phyloP scores from a whole-genome alignment of 1,140 invertebrate species.

The Drosophila mauritiana region DNA sequence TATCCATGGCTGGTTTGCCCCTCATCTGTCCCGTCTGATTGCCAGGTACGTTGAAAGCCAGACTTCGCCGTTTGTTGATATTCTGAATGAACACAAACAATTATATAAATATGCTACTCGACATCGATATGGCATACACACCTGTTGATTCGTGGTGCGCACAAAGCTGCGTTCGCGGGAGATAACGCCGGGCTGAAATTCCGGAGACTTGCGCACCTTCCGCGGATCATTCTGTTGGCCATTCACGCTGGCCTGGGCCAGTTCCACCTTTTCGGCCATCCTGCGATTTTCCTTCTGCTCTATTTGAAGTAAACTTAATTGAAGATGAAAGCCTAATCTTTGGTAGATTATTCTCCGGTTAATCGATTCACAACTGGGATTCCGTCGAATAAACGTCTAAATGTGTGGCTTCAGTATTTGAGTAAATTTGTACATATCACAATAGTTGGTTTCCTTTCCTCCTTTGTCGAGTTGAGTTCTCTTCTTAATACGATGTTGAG shows the following conservation, averaged over 20 bases:
- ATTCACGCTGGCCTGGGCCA: constrained; percentile 59
- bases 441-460: constrained; percentile 59
- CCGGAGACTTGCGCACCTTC: constrained; percentile 80
- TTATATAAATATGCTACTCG: constrained; percentile 19
- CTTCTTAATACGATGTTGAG: constrained; percentile 68
- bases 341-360: constrained; percentile 54
- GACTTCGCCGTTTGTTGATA: constrained; percentile 82
- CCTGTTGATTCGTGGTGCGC: constrained; percentile 86
- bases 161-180: constrained; percentile 87
- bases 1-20: constrained; percentile 93
- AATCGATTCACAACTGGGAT: constrained; percentile 32
- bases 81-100: constrained; percentile 51
- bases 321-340: constrained; percentile 68
- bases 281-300: constrained; percentile 37
- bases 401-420: constrained; percentile 73
- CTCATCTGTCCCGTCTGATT: constrained; percentile 81
- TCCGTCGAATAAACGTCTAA: constrained; percentile 58
- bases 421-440: constrained; percentile 82
- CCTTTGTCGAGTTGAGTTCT: constrained; percentile 39
- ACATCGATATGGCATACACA: constrained; percentile 25
- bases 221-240: constrained; percentile 72
- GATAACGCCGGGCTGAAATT: constrained; percentile 85
- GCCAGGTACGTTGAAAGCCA: constrained; percentile 80
- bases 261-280: constrained; percentile 81
- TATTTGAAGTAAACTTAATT: constrained; percentile 49